Evolutionary conservation across 1,140 invertebrate species (phyloP), one percentile per base, ranked within the genome.

Genomic region (Sinella curviseta): DNA sequence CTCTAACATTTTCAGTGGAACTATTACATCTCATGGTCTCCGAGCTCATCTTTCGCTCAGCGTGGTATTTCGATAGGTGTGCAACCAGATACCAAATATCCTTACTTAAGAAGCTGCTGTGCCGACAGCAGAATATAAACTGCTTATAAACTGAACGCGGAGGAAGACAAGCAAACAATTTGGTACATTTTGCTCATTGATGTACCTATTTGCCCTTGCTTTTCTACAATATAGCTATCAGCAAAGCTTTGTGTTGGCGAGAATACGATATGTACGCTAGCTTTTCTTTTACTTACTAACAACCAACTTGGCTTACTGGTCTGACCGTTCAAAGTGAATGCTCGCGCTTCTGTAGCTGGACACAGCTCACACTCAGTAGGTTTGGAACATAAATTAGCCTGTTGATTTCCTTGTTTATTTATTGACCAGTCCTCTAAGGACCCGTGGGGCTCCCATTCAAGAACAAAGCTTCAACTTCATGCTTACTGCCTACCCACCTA

Each of bases 331-430:
- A n/a, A n/a, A n/a, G n/a, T n/a, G n/a, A 48, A 48, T 60, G 14
- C 55, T 60, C 55, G 55, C 24, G 55, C 24, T n/a, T n/a, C n/a
- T n/a, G n/a, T n/a, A n/a, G n/a, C n/a, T 60, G 55, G 14, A 60
- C 55, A 60, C 8, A 14, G 24, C 55, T 60, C 14, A n/a, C n/a
- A n/a, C n/a, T n/a, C n/a, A 60, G 24, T 26, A 17, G 55, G 55
- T n/a, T 26, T 60, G 55, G 55, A 60, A 24, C 55, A 60, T 60
- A 60, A 60, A 60, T 60, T 60, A 60, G 55, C 55, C 55, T 60
- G 55, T 60, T 60, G 55, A 60, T 60, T 60, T 60, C 55, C 55
- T 60, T 60, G 55, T 60, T 60, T 60, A 60, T 60, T 60, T 60
- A 60, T 60, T 60, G 55, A 60, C 55, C 55, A 24, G 55, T 60